phyloP scores from a whole-genome alignment of 2,113 vertebrate genomes.

The Ptychochromis oligacanthus region DNA sequence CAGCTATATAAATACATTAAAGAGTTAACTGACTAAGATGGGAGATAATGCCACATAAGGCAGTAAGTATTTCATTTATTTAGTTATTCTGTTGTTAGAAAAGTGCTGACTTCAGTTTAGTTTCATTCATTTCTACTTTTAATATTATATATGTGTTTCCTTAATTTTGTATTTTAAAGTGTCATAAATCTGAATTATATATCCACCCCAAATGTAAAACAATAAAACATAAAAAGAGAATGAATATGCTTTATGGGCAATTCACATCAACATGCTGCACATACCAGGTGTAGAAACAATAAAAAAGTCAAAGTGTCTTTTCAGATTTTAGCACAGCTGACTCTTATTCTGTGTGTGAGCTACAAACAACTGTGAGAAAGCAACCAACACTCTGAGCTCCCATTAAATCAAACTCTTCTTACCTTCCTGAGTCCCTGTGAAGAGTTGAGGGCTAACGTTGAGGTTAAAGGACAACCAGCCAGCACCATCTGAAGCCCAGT shows the following conservation, averaged over 20 bases:
- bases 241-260: neutral
- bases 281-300: neutral
- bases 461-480: conserved; percentile 33
- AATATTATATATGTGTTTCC: neutral
- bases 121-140: neutral
- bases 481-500: neutral
- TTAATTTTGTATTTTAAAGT: neutral
- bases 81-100: neutral
- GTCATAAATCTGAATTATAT: neutral
- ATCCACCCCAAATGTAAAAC: neutral
- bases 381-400: no score
- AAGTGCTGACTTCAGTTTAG: neutral
- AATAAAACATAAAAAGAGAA: conserved; percentile 1
- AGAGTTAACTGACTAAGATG: neutral
- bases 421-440: neutral
- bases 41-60: neutral
- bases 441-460: neutral
- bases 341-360: no score
- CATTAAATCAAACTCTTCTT: neutral
- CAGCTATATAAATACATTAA: no score
- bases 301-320: neutral
- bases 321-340: neutral
- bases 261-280: neutral
- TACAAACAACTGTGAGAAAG: neutral
- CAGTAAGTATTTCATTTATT: neutral